Conservation (phyloP, 2,888 invertebrate species). For the Camptogramma bilineatum region DNA sequence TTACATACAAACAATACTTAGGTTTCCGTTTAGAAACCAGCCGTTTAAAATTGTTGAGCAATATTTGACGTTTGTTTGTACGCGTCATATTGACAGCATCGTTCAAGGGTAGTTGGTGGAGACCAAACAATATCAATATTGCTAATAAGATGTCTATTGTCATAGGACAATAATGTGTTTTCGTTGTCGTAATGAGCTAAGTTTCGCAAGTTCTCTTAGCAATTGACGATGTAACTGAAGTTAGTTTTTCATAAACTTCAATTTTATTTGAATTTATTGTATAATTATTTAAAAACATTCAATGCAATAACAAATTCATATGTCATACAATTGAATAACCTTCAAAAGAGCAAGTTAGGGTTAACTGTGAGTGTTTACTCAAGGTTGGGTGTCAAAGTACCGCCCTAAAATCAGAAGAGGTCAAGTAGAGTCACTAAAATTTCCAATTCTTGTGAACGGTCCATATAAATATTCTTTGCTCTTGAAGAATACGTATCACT, state of each 20-base stretch:
- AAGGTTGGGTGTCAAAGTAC: neutral
- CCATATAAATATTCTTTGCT: neutral
- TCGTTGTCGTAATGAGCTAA: slow-evolving; percentile 10
- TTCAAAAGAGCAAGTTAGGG: neutral
- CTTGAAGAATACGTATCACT: neutral
- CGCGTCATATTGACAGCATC: slow-evolving; percentile 50
- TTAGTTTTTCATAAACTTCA: neutral
- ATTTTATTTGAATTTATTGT: neutral
- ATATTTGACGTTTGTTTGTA: slow-evolving; percentile 56
- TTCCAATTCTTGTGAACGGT: neutral
- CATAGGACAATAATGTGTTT: slow-evolving; percentile 35
- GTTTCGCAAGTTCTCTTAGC: neutral
- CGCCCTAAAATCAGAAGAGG: neutral
- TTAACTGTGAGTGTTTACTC: neutral
- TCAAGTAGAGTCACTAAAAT: slow-evolving; percentile 1
- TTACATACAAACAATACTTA: slow-evolving; percentile 61
- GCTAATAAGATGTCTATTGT: slow-evolving; percentile 41
- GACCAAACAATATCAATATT: slow-evolving; percentile 47
- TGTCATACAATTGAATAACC: neutral
- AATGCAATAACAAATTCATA: neutral
- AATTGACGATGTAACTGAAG: neutral
- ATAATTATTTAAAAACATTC: neutral
- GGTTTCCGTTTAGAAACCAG: slow-evolving; percentile 77
- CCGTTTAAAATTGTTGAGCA: slow-evolving; percentile 64
- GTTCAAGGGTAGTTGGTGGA: slow-evolving; percentile 51